phyloP scores from a whole-genome alignment of 2,888 invertebrate genomes.

The Phengaris alcon region DNA sequence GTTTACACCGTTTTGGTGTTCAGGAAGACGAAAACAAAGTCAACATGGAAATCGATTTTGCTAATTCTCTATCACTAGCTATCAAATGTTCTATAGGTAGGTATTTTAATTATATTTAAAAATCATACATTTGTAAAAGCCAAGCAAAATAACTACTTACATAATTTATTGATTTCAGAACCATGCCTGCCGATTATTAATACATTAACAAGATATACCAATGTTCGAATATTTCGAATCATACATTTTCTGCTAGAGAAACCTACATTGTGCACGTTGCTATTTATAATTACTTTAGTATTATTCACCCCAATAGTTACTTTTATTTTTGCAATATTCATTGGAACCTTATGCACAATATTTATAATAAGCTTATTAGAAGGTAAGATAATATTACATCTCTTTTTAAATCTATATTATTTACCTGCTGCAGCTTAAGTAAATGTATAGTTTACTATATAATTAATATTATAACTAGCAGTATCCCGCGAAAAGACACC shows the following conservation, averaged over 20 bases:
- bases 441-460: no score
- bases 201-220: constrained; percentile 22
- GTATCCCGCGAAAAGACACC: no score
- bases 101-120: constrained; percentile 30
- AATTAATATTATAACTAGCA: no score
- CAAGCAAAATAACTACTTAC: neutral
- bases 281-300: constrained; percentile 36
- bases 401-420: neutral
- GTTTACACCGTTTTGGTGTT: neutral
- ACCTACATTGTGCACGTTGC: constrained; percentile 49
- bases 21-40: neutral
- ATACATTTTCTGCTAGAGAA: constrained; percentile 37
- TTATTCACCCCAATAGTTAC: constrained; percentile 31
- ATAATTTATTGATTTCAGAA: constrained; percentile 36
- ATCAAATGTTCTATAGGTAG: constrained; percentile 52
- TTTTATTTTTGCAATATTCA: constrained; percentile 40
- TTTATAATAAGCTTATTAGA: constrained; percentile 6
- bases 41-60: constrained; percentile 57
- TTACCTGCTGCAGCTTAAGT: no score
- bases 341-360: neutral
- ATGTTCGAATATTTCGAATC: constrained; percentile 30
- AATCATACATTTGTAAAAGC: neutral
- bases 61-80: constrained; percentile 45
- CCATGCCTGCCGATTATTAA: constrained; percentile 31
- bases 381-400: neutral